Evolutionary conservation across 1,140 invertebrate genomes (phyloP), one percentile per base, ranked within the genome.

Genomic region (Aphelinus atriplicis): DNA sequence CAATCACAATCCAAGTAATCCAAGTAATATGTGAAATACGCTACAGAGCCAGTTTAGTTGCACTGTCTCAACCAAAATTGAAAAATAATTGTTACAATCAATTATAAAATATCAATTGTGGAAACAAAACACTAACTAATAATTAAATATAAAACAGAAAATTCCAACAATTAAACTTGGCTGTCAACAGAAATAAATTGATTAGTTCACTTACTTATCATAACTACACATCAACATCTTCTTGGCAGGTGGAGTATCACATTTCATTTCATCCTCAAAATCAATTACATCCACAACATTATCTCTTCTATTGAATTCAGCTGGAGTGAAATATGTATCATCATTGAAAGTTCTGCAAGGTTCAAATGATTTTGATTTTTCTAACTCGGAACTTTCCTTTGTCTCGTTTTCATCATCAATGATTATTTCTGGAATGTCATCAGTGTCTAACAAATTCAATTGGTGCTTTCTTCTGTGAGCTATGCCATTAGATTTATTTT

Each of bases 141-240:
- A 63, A 56, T 45, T 61, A 26, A 26, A 26, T 56, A 72, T 42
- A 56, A 63, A 65, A 61, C 53, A 78, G n/a, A 53, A 53, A 68
- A 79, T 71, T 26, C 26, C 26, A 26, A 26, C 26, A 26, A 26
- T 26, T 26, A 26, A 26, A 26, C 26, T 26, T 26, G 26, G 26
- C 26, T 26, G 26, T 26, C 26, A 26, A 26, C 26, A 26, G 26
- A 26, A 26, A 26, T 26, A 26, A 26, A 26, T 26, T 26, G 26
- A 26, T 26, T 26, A 26, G 26, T 26, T 26, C 26, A 77, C 71
- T 80, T 78, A 82, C 80, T 79, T 45, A 67, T 81, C 75, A 73
- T 77, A 84, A 64, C 75, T 82, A 74, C 75, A 42, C 6, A 78
- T 51, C 42, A 80, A 61, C 10, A 61, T 56, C 60, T 68, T 81